Evolutionary conservation across 2,113 vertebrate species (phyloP), one percentile per base, ranked within the genome.

Genomic region (Aldabrachelys gigantea): DNA sequence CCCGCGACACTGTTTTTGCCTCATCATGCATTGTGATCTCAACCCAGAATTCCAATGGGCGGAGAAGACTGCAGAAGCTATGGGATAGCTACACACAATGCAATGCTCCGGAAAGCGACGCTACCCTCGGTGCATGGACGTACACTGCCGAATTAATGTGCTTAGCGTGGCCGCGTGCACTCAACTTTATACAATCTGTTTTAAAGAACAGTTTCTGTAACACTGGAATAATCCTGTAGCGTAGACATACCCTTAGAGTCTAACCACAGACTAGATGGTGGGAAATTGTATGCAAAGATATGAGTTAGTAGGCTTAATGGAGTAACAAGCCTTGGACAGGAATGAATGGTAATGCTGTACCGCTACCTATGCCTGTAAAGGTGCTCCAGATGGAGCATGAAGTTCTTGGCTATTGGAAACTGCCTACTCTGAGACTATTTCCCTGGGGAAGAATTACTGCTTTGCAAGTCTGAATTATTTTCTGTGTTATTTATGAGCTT

Each of bases 401-500:
- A 93, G 27, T 0, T 17, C 91, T 89, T 91, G 84, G 11, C 44
- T 88, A 83, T 7, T 85, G 50, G 29, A 91, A 52, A 95, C 10
- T 65, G 84, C 27, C 83, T 72, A 84, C 31, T 81, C 6, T 75
- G 35, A 90, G 80, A 82, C 94, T 2, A 31, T 90, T 96, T 85
- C 56, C 7, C 38, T 47, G 16, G 57, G 22, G 44, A 82, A 50
- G 82, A 9, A 83, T 35, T 90, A 24, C 56, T 75, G 14, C 90
- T 10, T 41, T 85, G 72, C 49, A 3, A 13, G 88, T 94, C 76
- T 84, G 85, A 93, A 89, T 91, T 85, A 94, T n/a, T 88, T 84
- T 38, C 50, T 90, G 13, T 13, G 87, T 89, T 95, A 87, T 82
- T 94, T 93, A 95, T 83, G 41, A 87, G 35, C 27, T 78, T 85